Evolutionary conservation across 2,797 vertebrate species (phyloP), one percentile per base, ranked within the genome.

Genomic region (Loris lydekkerianus): DNA sequence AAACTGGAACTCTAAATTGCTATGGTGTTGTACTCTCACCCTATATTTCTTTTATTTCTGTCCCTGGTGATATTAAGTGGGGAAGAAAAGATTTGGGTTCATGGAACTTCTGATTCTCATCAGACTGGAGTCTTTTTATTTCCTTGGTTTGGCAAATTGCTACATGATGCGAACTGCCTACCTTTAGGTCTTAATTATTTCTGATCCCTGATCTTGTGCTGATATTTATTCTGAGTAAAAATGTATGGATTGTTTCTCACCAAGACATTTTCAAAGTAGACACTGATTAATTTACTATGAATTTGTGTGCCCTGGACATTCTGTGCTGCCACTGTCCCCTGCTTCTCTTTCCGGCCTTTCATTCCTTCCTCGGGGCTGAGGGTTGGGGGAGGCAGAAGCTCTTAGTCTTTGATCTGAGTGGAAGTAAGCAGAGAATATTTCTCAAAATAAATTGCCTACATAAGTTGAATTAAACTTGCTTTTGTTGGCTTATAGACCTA

Each of bases 31-130:
- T 37, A 75, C 60, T 86, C 60, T 83, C 4, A 76, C 1, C 37
- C 13, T 61, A 3, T 82, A 61, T 84, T 61, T 69, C 40, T 87
- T 95, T 77, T 72, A 61, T 88, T 31, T 46, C 49, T 83, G 53
- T 61, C 15, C 15, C 15, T 86, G 53, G 11, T 73, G 13, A 69
- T 77, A 76, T 21, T 87, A 77, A 83, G 27, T 60, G 83, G 25
- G 67, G 63, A 94, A 63, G 49, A 82, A 83, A 81, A 88, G 61
- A 70, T 89, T 78, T 95, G 25, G 18, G 27, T 89, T 93, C 72
- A 53, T 17, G 84, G 15, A 78, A 43, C 43, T 95, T 78, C 61
- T 72, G 70, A n/a, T 84, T 95, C 53, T 89, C 43, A 77, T 63
- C 43, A 77, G 27, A 61, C 60, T 84, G 63, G 63, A 87, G 15